Evolutionary conservation across 2,113 vertebrate genomes (phyloP), one percentile per base, ranked within the genome.

Genomic region (Sapajus apella): DNA sequence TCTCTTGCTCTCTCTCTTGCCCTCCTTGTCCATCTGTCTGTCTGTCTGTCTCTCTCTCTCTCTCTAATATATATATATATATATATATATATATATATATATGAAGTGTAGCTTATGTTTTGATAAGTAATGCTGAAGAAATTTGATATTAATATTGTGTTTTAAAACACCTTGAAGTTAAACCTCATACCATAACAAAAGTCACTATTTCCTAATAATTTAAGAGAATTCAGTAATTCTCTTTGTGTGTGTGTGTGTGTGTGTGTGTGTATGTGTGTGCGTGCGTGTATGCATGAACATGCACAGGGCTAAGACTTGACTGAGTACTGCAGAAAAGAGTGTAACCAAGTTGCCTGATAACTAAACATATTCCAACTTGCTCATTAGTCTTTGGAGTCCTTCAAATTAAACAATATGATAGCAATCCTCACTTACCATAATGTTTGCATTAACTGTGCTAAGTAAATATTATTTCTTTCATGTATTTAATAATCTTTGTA

Each of bases 231-330:
- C 23, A 40, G 5, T 64, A 30, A 64, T 64, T 64, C 27, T 64
- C 3, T 58, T 56, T 21, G 20, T 12, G 20, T 35, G 27, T 32
- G 5, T 66, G 16, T 70, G 4, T 56, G 2, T 55, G 1, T 61
- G 8, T 37, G 18, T 52, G 17, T 75, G 21, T 43, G 40, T 27
- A 23, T 23, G 1, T 68, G 40, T 52, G 64, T 68, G 6, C 50
- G 8, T 10, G 11, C 12, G 21, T 3, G 12, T 5, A 0, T 8
- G 5, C 8, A 3, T 8, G 25, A 14, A 64, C 58, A 43, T 40
- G 8, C n/a, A 61, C 20, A 45, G 8, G 30, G 32, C 30, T 43
- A 55, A 77, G 25, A 58, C 32, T 64, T 64, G 32, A 61, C 47
- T 25, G 77, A 9, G 7, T 27, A 64, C 30, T 64, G 55, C 13